Evolutionary conservation across 2,888 invertebrate species (phyloP), one percentile per base, ranked within the genome.

Genomic region (Cheilosia impressa): DNA sequence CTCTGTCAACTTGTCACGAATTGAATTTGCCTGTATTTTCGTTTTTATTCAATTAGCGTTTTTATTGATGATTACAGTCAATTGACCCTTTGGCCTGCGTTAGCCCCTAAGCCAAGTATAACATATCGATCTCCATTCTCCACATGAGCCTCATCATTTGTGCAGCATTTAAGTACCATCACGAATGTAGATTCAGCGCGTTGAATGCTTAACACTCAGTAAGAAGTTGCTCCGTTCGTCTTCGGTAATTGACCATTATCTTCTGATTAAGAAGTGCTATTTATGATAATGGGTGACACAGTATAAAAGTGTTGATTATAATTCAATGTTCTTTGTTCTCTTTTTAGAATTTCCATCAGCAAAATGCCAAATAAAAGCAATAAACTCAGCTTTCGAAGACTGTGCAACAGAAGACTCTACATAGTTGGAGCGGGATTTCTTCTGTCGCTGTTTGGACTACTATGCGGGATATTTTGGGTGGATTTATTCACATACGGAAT

Each of bases 381-480:
- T 72, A 89, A 87, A 72, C 87, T 88, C 43, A 87, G 87, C 68
- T 71, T 88, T 62, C 90, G 90, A 88, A 88, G 88, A 22, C 87
- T 89, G 63, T 88, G 88, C 83, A 90, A 89, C 87, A 89, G 90
- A 5, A 89, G 89, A 63, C 50, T 91, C 52, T 88, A 89, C 72
- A 88, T 90, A 71, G 87, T 89, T 60, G 87, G 91, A 31, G 89
- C 90, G 43, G 91, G 91, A 24, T 89, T 91, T 65, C 87, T 89
- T 65, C 87, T 91, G 50, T 90, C 89, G 13, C 76, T 91, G 13
- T 89, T 90, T 57, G 91, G 91, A 75, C 89, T 92, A 41, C 71
- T 91, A 52, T 90, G 88, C 60, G 92, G 91, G 55, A 90, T 93
- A 88, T 92, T 92, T 88, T 93, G 92, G 92, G 90, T 90, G 76